Conservation (phyloP, 2,888 invertebrate genomes). For the Habroteleia sp. region DNA sequence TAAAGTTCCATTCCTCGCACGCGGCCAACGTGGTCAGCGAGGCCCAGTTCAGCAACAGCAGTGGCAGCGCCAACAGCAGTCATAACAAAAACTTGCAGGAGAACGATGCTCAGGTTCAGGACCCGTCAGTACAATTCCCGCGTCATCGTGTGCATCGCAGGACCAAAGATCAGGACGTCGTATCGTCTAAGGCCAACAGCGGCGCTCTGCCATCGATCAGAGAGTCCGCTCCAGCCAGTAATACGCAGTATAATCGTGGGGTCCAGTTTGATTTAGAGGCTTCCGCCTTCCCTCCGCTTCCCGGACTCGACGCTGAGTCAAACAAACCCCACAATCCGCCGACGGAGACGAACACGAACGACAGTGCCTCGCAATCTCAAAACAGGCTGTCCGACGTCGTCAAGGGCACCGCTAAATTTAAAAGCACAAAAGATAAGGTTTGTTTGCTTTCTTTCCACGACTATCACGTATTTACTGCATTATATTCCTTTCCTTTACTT, state of each 20-base stretch:
- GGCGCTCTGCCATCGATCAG: constrained; percentile 75
- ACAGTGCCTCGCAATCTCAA: constrained; percentile 80
- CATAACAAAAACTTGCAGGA: constrained; percentile 70
- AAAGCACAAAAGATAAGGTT: constrained; percentile 80
- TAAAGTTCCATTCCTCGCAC: constrained; percentile 80
- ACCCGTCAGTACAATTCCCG: constrained; percentile 73
- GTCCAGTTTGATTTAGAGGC: constrained; percentile 90
- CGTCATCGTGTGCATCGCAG: constrained; percentile 79
- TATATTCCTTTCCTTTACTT: no score
- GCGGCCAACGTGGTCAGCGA: constrained; percentile 66
- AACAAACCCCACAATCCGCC: constrained; percentile 72
- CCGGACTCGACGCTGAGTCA: constrained; percentile 83
- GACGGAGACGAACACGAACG: constrained; percentile 70
- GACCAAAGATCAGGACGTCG: constrained; percentile 78
- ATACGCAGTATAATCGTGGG: constrained; percentile 81
- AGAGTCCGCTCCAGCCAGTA: constrained; percentile 69
- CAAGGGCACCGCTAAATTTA: constrained; percentile 86
- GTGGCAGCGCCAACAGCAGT: constrained; percentile 55
- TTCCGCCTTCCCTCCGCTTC: constrained; percentile 90
- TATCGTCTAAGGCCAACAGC: constrained; percentile 74
- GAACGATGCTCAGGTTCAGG: constrained; percentile 72
- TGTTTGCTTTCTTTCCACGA: no score
- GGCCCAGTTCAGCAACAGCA: constrained; percentile 70
- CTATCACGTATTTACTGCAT: no score
- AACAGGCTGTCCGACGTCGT: constrained; percentile 90